Base-by-base conservation (phyloP, 1,140 invertebrate species). In the Monomorium pharaonis region DNA sequence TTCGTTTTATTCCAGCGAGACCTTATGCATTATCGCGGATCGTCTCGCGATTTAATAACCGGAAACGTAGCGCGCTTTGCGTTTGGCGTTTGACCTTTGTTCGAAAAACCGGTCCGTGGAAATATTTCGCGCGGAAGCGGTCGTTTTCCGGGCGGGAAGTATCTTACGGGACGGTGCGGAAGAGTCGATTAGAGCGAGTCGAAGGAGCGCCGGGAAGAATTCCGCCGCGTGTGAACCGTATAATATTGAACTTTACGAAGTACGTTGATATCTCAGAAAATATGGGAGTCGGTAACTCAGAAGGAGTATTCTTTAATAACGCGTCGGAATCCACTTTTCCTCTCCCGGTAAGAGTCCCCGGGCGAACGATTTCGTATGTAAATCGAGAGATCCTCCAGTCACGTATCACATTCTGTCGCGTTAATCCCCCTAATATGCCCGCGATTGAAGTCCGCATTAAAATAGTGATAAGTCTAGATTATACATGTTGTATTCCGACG, bases 131-230 rank as follows among this genome's bases (percentile, higher is more conserved):
- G 16, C 63, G 76, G 30, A 62, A 63, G n/a, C 42, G 76, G 30
- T 78, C 62, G 51, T 62, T n/a, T n/a, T 16, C 30, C 60, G 44
- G 76, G 30, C 60, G 54, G 24, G 51, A 58, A 49, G 51, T 72
- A 83, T 83, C 51, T 83, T 58, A 27, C 54, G 24, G n/a, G 51
- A 12, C 58, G 37, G 44, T 67, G 62, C 51, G 67, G n/a, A n/a
- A n/a, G n/a, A 74, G 78, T 83, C 78, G 78, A 83, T 83, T 60
- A 83, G 54, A 58, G 21, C n/a, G n/a, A n/a, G 67, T 83, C 51
- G 33, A 60, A 83, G 60, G 42, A 67, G 42, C n/a, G n/a, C 18
- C 16, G 24, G 67, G n/a, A 58, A 72, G 67, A 80, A 74, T 74
- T 83, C 33, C 14, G 44, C 63, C 62, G 76, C 44, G 70, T 37